Percentiles rank a stretch among this genome's conserved stretches.
These are phyloP conservation scores for Pterocles orientalis DNA, from an alignment of 2,113 vertebrate genomes.

Conservation along the genomic window DNA sequence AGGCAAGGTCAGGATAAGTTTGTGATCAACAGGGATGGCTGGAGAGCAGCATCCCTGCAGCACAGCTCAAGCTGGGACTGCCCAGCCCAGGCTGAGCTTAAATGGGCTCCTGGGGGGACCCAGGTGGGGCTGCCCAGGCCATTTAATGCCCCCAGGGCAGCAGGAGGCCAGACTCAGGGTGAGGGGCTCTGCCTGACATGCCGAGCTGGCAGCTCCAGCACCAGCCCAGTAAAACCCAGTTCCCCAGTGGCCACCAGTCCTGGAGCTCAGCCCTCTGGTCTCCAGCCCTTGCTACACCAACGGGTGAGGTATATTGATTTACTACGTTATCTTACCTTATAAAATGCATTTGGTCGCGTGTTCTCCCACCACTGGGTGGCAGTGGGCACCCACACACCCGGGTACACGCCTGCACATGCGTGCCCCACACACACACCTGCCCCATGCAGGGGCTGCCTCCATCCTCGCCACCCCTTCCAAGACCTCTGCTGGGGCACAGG, in stretches of 20 bases:
- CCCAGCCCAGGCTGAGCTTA: background rate
- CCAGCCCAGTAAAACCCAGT: background rate
- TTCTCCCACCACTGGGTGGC: constrained; percentile 47
- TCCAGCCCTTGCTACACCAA: accelerated
- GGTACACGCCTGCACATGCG: accelerated
- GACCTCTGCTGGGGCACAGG: background rate
- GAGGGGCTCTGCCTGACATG: background rate
- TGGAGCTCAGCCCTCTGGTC: accelerated
- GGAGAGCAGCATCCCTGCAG: background rate
- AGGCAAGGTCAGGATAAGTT: background rate
- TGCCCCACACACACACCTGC: background rate
- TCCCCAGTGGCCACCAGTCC: background rate
- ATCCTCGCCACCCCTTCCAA: accelerated
- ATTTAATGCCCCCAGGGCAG: background rate
- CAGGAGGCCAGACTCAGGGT: accelerated
- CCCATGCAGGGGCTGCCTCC: background rate
- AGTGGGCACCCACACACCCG: background rate
- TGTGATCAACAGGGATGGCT: too few relatives aligned
- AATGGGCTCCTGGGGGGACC: background rate
- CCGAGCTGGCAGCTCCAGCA: background rate
- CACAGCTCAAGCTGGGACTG: background rate
- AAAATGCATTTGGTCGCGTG: background rate
- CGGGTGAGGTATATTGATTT: accelerated
- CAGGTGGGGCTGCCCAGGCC: too few relatives aligned
- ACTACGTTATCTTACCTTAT: accelerated